Evolutionary conservation across 1,140 invertebrate species (phyloP), one percentile per base, ranked within the genome.

Genomic region (Coptotermes formosanus): DNA sequence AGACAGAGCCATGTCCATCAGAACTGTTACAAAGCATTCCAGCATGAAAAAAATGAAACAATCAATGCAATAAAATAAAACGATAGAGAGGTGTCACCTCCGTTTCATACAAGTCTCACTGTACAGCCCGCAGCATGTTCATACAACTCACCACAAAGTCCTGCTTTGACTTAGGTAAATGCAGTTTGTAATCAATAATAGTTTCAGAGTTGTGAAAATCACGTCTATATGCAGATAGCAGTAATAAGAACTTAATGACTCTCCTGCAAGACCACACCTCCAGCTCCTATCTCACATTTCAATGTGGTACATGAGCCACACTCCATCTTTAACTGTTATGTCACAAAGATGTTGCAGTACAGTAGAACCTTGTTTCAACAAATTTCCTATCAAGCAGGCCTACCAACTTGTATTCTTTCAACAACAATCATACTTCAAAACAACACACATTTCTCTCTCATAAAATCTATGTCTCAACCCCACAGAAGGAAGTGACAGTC

Each of bases 101-200:
- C n/a, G n/a, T 75, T 75, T 30, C 64, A 75, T 75, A 75, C 64
- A 75, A 75, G 64, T 75, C 64, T 75, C 64, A 75, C 59, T 64
- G 59, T 23, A 64, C 59, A 64, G 21, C 21, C 19, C 25, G 59
- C 9, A 1, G 3, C n/a, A n/a, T n/a, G n/a, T 30, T 30, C 25
- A 30, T 30, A 75, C n/a, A 1, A n/a, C 25, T n/a, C 4, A 75
- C n/a, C 64, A 75, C 52, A 19, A 55, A 55, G 52, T 16, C 14
- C 52, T 55, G 52, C 64, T 75, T 75, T 30, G n/a, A 9, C 14
- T 75, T 30, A 55, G 19, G 52, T 30, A 75, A 75, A 8, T 30
- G 8, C 25, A 75, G 59, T 23, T 64, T 64, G 12, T n/a, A 30
- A 75, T 75, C 64, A 25, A 75, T 7, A 64, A 38, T 4, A 38